Base-by-base conservation (phyloP, 2,113 vertebrate species). In the Syrrhaptes paradoxus region DNA sequence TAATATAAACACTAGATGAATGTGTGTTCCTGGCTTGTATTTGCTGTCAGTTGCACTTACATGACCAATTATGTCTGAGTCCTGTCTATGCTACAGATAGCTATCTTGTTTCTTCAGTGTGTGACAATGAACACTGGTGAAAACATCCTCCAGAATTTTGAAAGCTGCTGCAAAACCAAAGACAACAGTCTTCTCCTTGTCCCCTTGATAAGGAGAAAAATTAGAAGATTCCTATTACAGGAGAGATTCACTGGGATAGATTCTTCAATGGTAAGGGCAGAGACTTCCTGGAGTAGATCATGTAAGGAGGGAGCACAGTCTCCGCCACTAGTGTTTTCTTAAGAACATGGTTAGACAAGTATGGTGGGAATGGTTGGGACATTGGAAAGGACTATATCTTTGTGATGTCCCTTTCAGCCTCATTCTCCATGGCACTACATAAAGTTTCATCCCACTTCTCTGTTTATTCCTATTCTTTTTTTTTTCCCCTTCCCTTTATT, bases 351-450 rank as follows among this genome's bases (percentile, higher is more conserved):
- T 73, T 32, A 46, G 20, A 61, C 7, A 52, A 65, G 28, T 29
- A 20, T 5, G 11, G 5, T 75, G 29, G 66, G 26, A 85, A 68
- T 19, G 18, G 17, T 77, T 74, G 43, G 7, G 36, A 65, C 34
- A 34, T 18, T 1, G 2, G 62, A 82, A 89, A 73, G 62, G 22
- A 26, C 45, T 63, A 1, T 31, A 41, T 11, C 52, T 28, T n/a
- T 52, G 20, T 48, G 17, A 49, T 36, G 18, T 16, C 19, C 41
- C 16, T 46, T 93, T 73, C 16, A 57, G 17, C 28, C 29, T 86
- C 4, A 1, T 58, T 78, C 45, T 38, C 31, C 2, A 4, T 14
- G 49, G 13, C 8, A 41, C 17, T 73, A 18, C 1, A 2, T 6
- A 57, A 22, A 9, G 6, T 5, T 79, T 93, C 36, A 55, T 17